Evolutionary conservation across 2,797 vertebrate species (phyloP).

Genomic region (Sitta carolinensis): DNA sequence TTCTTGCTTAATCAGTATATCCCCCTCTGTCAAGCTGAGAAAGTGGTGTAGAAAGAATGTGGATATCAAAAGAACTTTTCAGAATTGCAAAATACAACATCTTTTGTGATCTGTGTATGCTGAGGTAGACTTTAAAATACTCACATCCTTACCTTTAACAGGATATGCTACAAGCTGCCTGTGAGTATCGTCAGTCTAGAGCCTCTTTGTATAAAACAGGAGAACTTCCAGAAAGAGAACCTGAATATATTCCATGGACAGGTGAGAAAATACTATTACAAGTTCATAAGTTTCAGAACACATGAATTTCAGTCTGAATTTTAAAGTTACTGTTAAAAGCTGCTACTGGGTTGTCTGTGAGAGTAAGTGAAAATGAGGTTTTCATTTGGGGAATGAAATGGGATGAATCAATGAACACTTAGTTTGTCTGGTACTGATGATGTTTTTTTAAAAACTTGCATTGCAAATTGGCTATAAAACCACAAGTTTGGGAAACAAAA

Average conservation of each 20-base stretch:
- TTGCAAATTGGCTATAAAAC: not conserved
- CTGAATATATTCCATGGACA: slow-evolving; percentile 94
- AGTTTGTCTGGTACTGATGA: not conserved
- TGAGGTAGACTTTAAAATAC: not conserved
- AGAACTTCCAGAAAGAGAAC: slow-evolving; percentile 79
- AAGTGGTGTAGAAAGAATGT: not conserved
- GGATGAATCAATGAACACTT: not conserved
- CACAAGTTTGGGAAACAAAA: not conserved
- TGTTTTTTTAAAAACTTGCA: not conserved
- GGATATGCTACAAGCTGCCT: slow-evolving; percentile 92
- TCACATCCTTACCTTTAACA: slow-evolving; percentile 43
- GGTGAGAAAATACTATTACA: slow-evolving; percentile 72
- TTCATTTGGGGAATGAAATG: not conserved
- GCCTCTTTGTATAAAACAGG: slow-evolving; percentile 83
- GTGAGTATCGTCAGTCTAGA: slow-evolving; percentile 89
- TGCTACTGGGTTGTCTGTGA: not conserved
- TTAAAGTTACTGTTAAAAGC: not conserved
- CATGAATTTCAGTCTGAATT: not conserved
- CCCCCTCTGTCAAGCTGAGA: not conserved
- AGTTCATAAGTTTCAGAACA: not conserved
- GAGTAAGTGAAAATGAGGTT: not conserved
- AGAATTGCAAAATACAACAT: not conserved
- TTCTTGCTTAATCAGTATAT: not conserved
- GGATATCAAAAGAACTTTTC: not conserved
- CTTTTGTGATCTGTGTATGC: not conserved